Evolutionary conservation across 2,888 invertebrate species (phyloP), one percentile per base, ranked within the genome.

Genomic region (Latrodectus hesperus): DNA sequence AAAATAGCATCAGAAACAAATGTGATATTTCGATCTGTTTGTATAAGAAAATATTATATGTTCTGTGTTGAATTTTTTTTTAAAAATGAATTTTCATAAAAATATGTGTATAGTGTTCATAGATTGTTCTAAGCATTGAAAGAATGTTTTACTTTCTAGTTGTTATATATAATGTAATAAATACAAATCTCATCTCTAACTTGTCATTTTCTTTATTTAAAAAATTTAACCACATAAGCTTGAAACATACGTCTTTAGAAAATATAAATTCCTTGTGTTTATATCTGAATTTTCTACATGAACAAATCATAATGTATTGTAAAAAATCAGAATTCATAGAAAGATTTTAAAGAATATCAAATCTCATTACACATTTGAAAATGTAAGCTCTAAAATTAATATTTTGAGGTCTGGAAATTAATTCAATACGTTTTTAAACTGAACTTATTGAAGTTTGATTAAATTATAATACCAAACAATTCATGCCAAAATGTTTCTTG

Each of bases 21-120:
- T 87, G 86, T 87, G 86, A 87, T 87, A 87, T 81, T 87, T 87
- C 81, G 81, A 87, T 87, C 86, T 87, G 86, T 87, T 87, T 87
- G 86, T 87, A 87, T 80, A 81, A 87, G 86, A 87, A 87, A 87
- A 87, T 81, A 85, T 85, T 85, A 87, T 87, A 87, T 87, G 86
- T 87, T 87, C 86, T 87, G 81, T 87, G 86, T 87, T 87, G 73
- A 87, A 81, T 87, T 87, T 82, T 82, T 86, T 87, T 87, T 81
- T 70, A 81, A 79, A 85, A 87, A 87, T 81, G 86, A 81, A 87
- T 87, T 87, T 87, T 88, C 87, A 88, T 88, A 83, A 88, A 79
- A 79, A 74, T 88, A 82, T 77, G 88, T 88, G 88, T 88, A 88
- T 84, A 88, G 88, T 84, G 84, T 88, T 88, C 84, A 88, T 88